Base-by-base conservation (phyloP, 2,888 invertebrate species). In the Platerodrilus igneus region DNA sequence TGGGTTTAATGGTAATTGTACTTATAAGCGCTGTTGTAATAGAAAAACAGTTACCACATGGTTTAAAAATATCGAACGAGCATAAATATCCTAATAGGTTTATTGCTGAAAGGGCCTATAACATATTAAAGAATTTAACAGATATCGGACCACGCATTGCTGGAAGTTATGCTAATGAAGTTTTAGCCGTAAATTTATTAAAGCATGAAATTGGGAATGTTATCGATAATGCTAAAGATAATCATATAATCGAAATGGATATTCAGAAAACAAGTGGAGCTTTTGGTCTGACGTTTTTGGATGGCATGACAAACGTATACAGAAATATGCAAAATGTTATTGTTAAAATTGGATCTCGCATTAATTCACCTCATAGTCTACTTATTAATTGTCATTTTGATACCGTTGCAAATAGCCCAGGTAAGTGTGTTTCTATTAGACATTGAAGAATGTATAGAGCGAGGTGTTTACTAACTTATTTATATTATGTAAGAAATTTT, bases 361-460 rank as follows among this genome's bases (percentile, higher is more conserved):
- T 69, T 41, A 63, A 68, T 43, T 73, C 75, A 3, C 70, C 74
- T 34, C 68, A 75, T 55, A 77, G 78, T 62, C 66, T 86, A 40
- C 67, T 86, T 41, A 69, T 87, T 41, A 87, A 86, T 63, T 86
- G 86, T 60, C 87, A 87, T 65, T 86, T 79, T 64, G 86, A 87
- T 62, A 76, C 81, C 22, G 80, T 83, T 45, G 70, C 79, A 7
- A 81, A 80, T 55, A 84, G 83, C 62, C 83, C 83, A 63, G 85
- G 83, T 81, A 63, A 64, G 58, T 30, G 3, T 27, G 15, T 15
- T 29, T 29, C 8, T 27, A n/a, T n/a, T n/a, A n/a, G n/a, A n/a
- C n/a, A n/a, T n/a, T n/a, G n/a, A n/a, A n/a, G n/a, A n/a, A n/a
- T n/a, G n/a, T n/a, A n/a, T n/a, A n/a, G n/a, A n/a, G n/a, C n/a